Evolutionary conservation across 2,797 vertebrate genomes (phyloP).

Genomic region (Cottoperca gobio): DNA sequence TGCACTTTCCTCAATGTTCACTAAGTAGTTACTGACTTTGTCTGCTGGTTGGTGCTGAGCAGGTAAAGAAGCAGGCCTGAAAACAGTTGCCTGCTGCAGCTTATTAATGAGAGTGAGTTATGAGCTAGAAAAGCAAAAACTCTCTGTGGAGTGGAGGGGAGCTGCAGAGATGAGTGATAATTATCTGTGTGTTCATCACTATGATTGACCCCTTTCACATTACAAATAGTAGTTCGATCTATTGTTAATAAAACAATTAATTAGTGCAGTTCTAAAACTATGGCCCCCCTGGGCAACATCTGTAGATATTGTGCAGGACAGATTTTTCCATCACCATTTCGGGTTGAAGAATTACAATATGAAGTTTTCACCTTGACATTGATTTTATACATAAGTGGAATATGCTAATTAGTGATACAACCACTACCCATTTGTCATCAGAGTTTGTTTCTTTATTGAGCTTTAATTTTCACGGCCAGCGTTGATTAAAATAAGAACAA

Average conservation of each 20-base stretch:
- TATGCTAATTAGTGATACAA: conserved; percentile 1
- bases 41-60: not conserved
- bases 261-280: not conserved
- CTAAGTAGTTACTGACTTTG: not conserved
- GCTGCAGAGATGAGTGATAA: not conserved
- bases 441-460: conserved; percentile 17
- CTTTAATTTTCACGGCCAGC: conserved; percentile 1
- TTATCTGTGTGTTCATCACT: not conserved
- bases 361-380: conserved; percentile 15
- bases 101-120: not conserved
- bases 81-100: not conserved
- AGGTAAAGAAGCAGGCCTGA: not conserved
- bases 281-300: not conserved
- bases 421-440: not conserved
- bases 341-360: not conserved
- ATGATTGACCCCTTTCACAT: not conserved
- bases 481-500: conserved; percentile 32
- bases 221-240: not conserved
- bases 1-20: too few relatives aligned
- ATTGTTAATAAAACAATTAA: not conserved
- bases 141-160: not conserved
- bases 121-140: not conserved
- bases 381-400: not conserved
- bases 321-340: not conserved
- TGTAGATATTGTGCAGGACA: not conserved